Percentiles rank a stretch among this genome's conserved stretches.
phyloP scores from a whole-genome alignment of 2,888 invertebrate genomes.

The Podabrus alpinus region DNA sequence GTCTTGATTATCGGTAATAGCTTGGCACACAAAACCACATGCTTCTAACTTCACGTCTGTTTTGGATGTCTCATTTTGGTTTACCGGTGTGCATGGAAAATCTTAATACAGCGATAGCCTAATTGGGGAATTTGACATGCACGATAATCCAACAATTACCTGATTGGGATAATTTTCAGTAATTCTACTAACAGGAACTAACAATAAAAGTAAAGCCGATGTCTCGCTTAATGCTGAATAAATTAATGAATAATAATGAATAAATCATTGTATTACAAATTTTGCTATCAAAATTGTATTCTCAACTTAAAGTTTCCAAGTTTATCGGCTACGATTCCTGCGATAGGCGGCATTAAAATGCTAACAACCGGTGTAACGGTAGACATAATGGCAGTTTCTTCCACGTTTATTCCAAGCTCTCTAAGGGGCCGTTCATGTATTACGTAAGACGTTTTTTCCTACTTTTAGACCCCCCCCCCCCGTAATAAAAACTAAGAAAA shows the following conservation, averaged over 20 bases:
- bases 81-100: conserved; percentile 58
- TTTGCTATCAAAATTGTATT: background rate
- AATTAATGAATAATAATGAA: conserved; percentile 56
- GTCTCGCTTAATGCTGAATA: conserved; percentile 71
- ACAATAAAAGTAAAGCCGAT: conserved; percentile 67
- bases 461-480: no score
- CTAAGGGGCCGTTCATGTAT: no score
- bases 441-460: no score
- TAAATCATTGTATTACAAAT: background rate
- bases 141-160: conserved; percentile 64
- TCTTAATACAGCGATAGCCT: conserved; percentile 56
- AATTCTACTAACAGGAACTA: conserved; percentile 73
- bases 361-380: conserved; percentile 76
- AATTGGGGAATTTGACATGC: conserved; percentile 47
- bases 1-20: conserved; percentile 56
- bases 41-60: conserved; percentile 59
- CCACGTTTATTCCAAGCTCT: conserved; percentile 76
- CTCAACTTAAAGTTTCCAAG: conserved; percentile 80
- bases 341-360: conserved; percentile 77
- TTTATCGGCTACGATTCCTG: conserved; percentile 77
- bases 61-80: conserved; percentile 43
- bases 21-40: conserved; percentile 66
- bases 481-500: no score
- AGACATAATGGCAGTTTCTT: conserved; percentile 81
- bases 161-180: conserved; percentile 67